Conservation (phyloP, 2,888 invertebrate genomes). For the Idaea biselata region DNA sequence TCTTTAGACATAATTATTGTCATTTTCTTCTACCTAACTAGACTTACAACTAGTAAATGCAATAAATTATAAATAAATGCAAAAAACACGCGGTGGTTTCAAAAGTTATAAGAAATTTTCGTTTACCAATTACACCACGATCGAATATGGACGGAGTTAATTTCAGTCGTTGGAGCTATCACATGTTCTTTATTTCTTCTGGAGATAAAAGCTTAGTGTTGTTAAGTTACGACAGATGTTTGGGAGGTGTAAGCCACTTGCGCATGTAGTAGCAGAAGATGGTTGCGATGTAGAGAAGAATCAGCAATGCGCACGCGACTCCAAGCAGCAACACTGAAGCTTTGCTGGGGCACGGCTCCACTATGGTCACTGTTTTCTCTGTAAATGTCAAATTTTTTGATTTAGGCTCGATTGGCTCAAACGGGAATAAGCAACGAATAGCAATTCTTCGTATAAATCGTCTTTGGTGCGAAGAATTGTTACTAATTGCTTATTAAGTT, state of each 20-base stretch:
- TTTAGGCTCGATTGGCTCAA: neutral
- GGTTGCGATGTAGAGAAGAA: conserved; percentile 94
- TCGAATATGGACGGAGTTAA: conserved; percentile 48
- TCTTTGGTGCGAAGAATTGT: no score
- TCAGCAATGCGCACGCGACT: conserved; percentile 93
- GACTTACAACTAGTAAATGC: conserved; percentile 57
- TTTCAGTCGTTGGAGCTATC: conserved; percentile 67
- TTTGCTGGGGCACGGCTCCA: conserved; percentile 95
- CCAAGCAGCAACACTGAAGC: conserved; percentile 94
- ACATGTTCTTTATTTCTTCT: conserved; percentile 49
- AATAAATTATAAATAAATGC: conserved; percentile 69
- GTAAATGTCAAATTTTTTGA: conserved; percentile 46
- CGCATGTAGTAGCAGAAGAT: conserved; percentile 96
- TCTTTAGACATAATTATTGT: conserved; percentile 16
- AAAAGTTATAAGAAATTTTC: conserved; percentile 40
- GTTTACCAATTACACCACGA: conserved; percentile 49
- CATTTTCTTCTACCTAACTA: conserved; percentile 23
- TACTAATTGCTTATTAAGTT: no score
- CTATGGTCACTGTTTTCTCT: conserved; percentile 94
- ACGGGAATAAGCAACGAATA: no score
- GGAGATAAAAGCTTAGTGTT: conserved; percentile 14
- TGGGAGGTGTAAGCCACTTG: conserved; percentile 93
- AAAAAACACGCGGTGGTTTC: conserved; percentile 72
- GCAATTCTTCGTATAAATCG: neutral
- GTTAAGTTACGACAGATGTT: conserved; percentile 82